Conservation (phyloP, 2,797 vertebrate species). For the Trematomus bernacchii region DNA sequence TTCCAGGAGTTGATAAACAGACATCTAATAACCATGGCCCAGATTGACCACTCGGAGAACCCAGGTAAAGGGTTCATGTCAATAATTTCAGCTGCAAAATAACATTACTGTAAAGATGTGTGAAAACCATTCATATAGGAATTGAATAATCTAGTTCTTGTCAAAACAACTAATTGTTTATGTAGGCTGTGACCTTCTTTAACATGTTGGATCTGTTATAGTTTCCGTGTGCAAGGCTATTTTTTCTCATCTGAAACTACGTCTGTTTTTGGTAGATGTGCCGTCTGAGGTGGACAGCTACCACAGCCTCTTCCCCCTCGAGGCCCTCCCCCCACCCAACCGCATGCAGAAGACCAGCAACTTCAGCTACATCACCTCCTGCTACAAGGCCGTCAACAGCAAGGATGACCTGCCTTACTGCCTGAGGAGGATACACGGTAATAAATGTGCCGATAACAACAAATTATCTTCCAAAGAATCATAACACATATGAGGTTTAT, state of each 20-base stretch:
- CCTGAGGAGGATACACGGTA: constrained; percentile 98
- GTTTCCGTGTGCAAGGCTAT: neutral
- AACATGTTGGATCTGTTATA: neutral
- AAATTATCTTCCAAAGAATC: neutral
- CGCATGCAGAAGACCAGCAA: constrained; percentile 99
- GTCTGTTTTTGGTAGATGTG: constrained; percentile 85
- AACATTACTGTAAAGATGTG: neutral
- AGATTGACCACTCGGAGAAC: constrained; percentile 98
- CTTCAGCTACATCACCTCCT: constrained; percentile 98
- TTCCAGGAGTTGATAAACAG: constrained; percentile 97
- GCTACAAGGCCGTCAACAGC: constrained; percentile 99
- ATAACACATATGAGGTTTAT: no score
- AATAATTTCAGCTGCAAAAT: constrained; percentile 3
- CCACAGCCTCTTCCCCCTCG: constrained; percentile 97
- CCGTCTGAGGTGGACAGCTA: constrained; percentile 99
- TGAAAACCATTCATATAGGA: neutral
- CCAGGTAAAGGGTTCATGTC: constrained; percentile 86
- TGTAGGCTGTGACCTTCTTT: neutral
- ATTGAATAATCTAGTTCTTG: neutral
- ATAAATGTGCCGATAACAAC: constrained; percentile 36
- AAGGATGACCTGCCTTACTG: constrained; percentile 99
- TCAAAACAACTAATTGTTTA: neutral
- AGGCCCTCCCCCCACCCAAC: constrained; percentile 95
- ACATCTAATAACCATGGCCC: constrained; percentile 99
- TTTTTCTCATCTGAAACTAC: neutral